phyloP scores from a whole-genome alignment of 2,113 vertebrate genomes.

The Entomyzon cyanotis region DNA sequence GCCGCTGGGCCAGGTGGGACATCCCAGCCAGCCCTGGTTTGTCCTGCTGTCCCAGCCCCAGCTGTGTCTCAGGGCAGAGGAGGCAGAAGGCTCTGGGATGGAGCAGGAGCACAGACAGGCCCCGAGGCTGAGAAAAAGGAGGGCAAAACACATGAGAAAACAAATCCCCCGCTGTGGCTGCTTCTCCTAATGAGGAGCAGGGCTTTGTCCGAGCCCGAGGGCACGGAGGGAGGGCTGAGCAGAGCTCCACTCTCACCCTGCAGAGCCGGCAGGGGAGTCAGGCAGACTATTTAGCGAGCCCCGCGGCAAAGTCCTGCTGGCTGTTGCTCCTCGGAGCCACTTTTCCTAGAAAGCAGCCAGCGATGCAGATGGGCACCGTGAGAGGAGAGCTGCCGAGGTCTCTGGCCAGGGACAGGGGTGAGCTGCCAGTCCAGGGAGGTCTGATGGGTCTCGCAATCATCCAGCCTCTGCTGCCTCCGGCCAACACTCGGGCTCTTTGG shows the following conservation, averaged over 20 bases:
- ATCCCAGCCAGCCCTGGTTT: not conserved
- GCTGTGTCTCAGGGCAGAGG: not conserved
- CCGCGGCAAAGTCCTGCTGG: not conserved
- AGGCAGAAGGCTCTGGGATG: not conserved
- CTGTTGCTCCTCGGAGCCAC: not conserved
- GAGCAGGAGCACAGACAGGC: not conserved
- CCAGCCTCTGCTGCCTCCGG: not conserved
- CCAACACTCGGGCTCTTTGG: not conserved
- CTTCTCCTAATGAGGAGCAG: constrained; percentile 22
- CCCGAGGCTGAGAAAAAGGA: not conserved
- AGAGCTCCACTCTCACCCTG: not conserved
- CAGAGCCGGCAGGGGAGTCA: not conserved
- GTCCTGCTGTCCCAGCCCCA: not conserved
- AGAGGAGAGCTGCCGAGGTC: not conserved
- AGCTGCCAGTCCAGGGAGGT: not conserved
- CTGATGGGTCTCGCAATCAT: not conserved
- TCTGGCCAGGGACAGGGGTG: not conserved
- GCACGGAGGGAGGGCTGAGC: not conserved
- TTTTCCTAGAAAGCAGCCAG: not conserved
- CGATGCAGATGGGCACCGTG: not conserved
- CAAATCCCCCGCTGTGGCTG: not conserved
- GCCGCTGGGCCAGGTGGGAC: not conserved
- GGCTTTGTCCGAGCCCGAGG: not conserved
- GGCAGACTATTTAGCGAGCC: not conserved
- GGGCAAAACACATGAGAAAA: not conserved